phyloP scores from a whole-genome alignment of 2,888 invertebrate genomes.

The Clivina fossor region DNA sequence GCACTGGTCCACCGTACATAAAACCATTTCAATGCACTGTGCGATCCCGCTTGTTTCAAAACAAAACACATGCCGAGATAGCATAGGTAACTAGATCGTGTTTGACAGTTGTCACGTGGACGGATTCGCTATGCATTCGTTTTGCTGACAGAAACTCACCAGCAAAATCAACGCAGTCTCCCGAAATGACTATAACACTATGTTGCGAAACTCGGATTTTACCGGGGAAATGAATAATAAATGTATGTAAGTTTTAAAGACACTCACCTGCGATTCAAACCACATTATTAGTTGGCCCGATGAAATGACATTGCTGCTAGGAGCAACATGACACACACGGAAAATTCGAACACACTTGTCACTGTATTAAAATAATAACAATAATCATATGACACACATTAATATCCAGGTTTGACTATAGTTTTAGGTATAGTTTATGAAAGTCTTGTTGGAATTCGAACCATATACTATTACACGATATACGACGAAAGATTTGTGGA shows the following conservation, averaged over 20 bases:
- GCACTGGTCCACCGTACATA: conserved; percentile 50
- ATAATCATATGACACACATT: conserved; percentile 16
- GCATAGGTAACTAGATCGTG: conserved; percentile 54
- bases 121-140: conserved; percentile 40
- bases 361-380: conserved; percentile 34
- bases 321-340: conserved; percentile 50
- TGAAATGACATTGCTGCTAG: conserved; percentile 52
- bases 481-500: too few species aligned
- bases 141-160: conserved; percentile 44
- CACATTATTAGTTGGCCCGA: conserved; percentile 53
- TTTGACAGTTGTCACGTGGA: conserved; percentile 55
- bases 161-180: conserved; percentile 12
- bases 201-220: too few species aligned
- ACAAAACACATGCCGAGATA: conserved; percentile 56
- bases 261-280: conserved; percentile 54
- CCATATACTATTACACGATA: too few species aligned
- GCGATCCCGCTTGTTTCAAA: conserved; percentile 55
- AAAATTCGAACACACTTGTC: conserved; percentile 25
- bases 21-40: conserved; percentile 54
- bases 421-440: too few species aligned
- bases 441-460: too few species aligned
- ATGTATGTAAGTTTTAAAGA: too few species aligned
- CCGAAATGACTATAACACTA: too few species aligned
- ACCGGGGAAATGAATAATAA: too few species aligned
- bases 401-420: too few species aligned